Base-by-base conservation (phyloP, 2,888 invertebrate species). In the Tholera decimalis region DNA sequence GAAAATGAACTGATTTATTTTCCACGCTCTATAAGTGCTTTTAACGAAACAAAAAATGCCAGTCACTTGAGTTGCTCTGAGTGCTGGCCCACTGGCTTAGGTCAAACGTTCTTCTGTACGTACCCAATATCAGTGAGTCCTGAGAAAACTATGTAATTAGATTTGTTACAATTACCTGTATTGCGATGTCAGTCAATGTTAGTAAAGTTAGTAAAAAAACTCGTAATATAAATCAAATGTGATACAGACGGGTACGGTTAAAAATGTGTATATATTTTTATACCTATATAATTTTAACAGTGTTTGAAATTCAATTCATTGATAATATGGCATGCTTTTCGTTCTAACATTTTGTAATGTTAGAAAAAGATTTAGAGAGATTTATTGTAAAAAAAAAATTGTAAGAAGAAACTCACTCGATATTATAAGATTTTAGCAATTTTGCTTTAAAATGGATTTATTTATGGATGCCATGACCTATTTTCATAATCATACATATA, bases 11-110 rank as follows among this genome's bases (percentile, higher is more conserved):
- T 35, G 3, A 15, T 1, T 43, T 49, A 26, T 37, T 43, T 49
- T 37, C 5, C 30, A 15, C 0, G 20, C 8, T 28, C 33, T 13
- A 41, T 46, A 73, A 56, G 43, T 41, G 57, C 57, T 66, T 73
- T 73, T 66, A 51, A 30, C 44, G n/a, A 35, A 51, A 56, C 35
- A 50, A 66, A 73, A 54, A 39, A 9, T 26, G 0, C 18, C 66
- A 53, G n/a, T 41, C 18, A 66, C 18, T 51, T 35, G 4, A 64
- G 73, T 55, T 35, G 22, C 49, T 73, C 41, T 46, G 26, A 57
- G 44, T 51, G 73, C 54, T 28, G 28, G 22, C 22, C 22, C 33
- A 39, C 3, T 44, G 47, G 55, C 47, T 51, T 26, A 37, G 33
- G 22, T 22, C 39, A 37, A 63, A 33, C 30, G n/a, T 30, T 33